These are phyloP conservation scores for Argopecten irradians DNA, from an alignment of 1,140 invertebrate genomes.

Conservation along the genomic window DNA sequence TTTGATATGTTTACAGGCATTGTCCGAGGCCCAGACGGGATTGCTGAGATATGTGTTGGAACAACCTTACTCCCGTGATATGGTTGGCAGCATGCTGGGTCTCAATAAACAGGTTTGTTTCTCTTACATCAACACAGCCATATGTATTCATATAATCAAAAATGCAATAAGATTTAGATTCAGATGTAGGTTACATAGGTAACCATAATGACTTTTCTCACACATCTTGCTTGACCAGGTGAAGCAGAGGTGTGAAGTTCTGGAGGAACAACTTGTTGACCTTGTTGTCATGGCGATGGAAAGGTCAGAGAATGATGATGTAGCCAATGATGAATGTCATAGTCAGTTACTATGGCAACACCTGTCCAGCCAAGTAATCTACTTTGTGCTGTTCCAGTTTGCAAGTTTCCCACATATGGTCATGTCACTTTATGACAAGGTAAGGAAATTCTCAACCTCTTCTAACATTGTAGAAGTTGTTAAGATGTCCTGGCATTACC, in stretches of 20 bases:
- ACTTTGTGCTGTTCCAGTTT: slow-evolving; percentile 96
- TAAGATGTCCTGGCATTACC: no score
- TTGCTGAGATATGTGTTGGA: slow-evolving; percentile 93
- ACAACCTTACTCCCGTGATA: slow-evolving; percentile 96
- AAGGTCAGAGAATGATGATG: slow-evolving; percentile 84
- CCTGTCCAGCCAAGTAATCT: slow-evolving; percentile 95
- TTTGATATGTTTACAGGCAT: slow-evolving; percentile 78
- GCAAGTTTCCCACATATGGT: slow-evolving; percentile 95
- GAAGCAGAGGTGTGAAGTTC: slow-evolving; percentile 90
- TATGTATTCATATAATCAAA: neutral
- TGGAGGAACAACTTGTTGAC: slow-evolving; percentile 96
- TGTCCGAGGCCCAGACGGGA: slow-evolving; percentile 92
- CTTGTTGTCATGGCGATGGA: slow-evolving; percentile 95
- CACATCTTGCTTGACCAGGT: slow-evolving; percentile 78
- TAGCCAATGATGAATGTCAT: slow-evolving; percentile 80
- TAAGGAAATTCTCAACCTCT: slow-evolving; percentile 73
- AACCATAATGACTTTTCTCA: neutral
- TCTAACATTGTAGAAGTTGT: no score
- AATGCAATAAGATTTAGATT: no score
- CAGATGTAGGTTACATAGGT: no score
- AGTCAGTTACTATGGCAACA: slow-evolving; percentile 94
- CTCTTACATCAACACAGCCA: no score
- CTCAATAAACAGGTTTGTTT: slow-evolving; percentile 88
- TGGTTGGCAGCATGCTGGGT: slow-evolving; percentile 96
- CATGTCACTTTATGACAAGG: slow-evolving; percentile 90